Conservation (phyloP, 2,888 invertebrate species). For the Acanthosepion lycidas region DNA sequence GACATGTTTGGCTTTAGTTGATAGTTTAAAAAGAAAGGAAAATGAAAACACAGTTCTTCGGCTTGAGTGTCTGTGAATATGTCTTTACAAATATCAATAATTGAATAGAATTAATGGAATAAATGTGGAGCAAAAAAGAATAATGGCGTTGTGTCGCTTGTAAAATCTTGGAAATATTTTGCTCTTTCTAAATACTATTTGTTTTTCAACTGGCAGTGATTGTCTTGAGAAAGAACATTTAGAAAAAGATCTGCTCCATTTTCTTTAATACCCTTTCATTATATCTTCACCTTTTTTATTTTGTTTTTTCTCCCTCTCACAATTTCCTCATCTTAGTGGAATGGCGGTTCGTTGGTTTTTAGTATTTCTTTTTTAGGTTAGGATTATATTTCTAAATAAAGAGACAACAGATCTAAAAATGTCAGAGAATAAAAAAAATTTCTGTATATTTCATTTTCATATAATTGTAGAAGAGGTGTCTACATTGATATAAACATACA, state of each 20-base stretch:
- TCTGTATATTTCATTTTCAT: too few relatives aligned
- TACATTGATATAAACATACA: too few relatives aligned
- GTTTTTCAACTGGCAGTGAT: neutral
- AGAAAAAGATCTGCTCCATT: neutral
- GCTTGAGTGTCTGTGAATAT: neutral
- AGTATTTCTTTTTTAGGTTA: neutral
- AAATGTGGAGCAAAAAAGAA: neutral
- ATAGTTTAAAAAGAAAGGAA: neutral
- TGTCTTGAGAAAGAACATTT: neutral
- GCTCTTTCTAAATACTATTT: constrained; percentile 1
- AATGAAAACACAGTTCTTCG: neutral
- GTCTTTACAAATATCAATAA: neutral
- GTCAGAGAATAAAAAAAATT: neutral
- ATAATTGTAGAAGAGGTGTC: too few relatives aligned
- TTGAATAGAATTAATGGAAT: neutral
- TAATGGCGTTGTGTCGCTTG: neutral
- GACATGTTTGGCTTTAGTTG: neutral
- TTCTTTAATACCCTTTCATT: neutral
- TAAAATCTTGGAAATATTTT: neutral
- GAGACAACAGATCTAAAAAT: neutral
- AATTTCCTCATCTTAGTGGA: too few relatives aligned
- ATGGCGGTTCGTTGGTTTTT: neutral
- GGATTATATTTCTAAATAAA: constrained; percentile 15
- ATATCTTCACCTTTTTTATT: neutral
- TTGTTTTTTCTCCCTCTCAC: neutral